Conservation (phyloP, 2,113 vertebrate species). For the Ceyx margarethae region DNA sequence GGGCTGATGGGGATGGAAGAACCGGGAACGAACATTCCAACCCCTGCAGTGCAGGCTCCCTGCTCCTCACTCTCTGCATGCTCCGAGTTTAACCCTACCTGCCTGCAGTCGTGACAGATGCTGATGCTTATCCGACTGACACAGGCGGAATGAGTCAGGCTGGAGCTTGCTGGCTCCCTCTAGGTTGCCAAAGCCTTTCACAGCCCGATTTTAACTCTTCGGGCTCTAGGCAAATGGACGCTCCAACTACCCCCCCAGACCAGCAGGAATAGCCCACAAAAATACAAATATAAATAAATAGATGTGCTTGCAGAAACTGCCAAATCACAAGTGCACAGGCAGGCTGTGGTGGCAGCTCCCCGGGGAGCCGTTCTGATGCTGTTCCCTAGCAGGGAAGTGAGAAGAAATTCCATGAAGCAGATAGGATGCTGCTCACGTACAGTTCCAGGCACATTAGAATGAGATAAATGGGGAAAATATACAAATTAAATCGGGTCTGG, state of each 20-base stretch:
- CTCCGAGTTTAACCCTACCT: conserved; percentile 65
- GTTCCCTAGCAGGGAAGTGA: conserved; percentile 10
- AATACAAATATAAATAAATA: neutral
- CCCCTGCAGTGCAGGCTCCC: conserved; percentile 79
- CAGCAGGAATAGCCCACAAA: neutral
- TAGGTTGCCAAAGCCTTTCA: conserved; percentile 69
- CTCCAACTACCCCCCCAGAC: neutral
- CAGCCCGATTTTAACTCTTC: conserved; percentile 61
- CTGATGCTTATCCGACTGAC: conserved; percentile 64
- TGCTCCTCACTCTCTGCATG: conserved; percentile 56
- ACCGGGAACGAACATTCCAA: conserved; percentile 50
- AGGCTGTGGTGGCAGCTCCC: neutral
- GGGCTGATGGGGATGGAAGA: conserved; percentile 20
- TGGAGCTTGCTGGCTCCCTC: conserved; percentile 76
- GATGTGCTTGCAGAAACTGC: neutral
- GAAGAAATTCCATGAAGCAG: conserved; percentile 30
- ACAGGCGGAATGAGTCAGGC: conserved; percentile 70
- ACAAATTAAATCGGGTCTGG: neutral
- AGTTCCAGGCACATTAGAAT: neutral
- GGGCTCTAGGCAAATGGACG: neutral
- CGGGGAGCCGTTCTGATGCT: neutral
- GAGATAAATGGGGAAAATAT: neutral
- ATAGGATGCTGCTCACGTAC: conserved; percentile 27
- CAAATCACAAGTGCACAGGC: neutral
- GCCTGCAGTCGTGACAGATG: conserved; percentile 66